Evolutionary conservation across 1,140 invertebrate species (phyloP).

Genomic region (Lepidurus couesii): DNA sequence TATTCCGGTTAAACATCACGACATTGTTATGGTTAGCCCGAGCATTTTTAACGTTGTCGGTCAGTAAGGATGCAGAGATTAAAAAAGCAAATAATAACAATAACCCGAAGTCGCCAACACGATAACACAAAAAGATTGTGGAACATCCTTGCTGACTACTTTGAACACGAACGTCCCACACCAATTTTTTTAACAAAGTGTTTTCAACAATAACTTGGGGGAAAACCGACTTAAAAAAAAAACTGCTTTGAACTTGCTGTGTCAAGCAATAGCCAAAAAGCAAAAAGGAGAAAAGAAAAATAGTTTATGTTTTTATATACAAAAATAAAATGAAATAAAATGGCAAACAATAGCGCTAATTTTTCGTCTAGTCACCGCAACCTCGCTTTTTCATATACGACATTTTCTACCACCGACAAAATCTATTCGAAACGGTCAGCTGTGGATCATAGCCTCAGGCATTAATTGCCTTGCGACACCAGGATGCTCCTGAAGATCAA

Average conservation of each 20-base stretch:
- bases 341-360: not conserved
- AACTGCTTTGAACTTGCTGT: not conserved
- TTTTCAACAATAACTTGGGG: not conserved
- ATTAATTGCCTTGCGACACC: not conserved
- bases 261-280: too few species aligned
- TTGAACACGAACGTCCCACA: not conserved
- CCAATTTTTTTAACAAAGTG: not conserved
- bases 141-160: not conserved
- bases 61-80: not conserved
- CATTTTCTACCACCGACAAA: not conserved
- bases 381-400: not conserved
- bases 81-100: not conserved
- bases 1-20: too few species aligned
- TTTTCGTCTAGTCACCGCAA: not conserved
- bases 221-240: not conserved
- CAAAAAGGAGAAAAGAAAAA: too few species aligned
- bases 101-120: not conserved
- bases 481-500: not conserved
- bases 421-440: not conserved
- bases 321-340: not conserved
- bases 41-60: not conserved
- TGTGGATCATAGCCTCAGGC: not conserved
- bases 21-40: too few species aligned
- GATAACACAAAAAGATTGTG: not conserved
- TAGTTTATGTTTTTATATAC: too few species aligned